Base-by-base conservation (phyloP, 53 echinoderm and acorn worm species). In the Glandiceps talaboti region DNA sequence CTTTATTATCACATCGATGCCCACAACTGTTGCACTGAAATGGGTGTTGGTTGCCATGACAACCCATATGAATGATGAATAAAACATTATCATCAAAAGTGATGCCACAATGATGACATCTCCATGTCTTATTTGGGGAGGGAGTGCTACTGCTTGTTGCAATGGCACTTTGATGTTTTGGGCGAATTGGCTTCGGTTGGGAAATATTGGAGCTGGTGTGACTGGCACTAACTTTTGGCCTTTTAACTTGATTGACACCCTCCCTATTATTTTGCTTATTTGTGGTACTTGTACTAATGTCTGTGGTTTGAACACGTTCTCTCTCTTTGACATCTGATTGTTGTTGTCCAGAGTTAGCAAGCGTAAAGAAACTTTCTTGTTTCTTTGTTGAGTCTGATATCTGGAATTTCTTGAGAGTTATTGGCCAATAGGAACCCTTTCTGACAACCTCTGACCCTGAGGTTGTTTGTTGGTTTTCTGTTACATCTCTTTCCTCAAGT, bases 1-100 rank as follows among this genome's bases (percentile, higher is more conserved):
- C 84, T 73, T 86, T 84, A 85, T 92, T 84, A 14, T 76, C 31
- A 31, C 86, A 92, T 73, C 75, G 84, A 31, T 89, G 28, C 33
- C 92, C 87, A 27, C 92, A 92, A 87, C 89, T 89, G 82, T 86
- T 92, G 79, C 92, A 92, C n/a, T 84, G 73, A 73, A 85, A 92
- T 0, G 87, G 87, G n/a, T 90, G 83, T 1, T 73, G 72, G 29
- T 90, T 89, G 29, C 89, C 84, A 79, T 92, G 92, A 74, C 92
- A 92, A 0, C 92, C 92, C 85, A 90, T 92, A 78, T 92, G 92
- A 74, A 92, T 84, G 0, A 92, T 89, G 29, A 86, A 92, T 89
- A 92, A 86, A 80, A 92, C 72, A 31, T 89, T 89, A 73, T 92
- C 92, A 74, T 92, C 92, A 76, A 92, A 92, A 10, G 92, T 84